Conservation (phyloP, 2,113 vertebrate genomes). For the Anarrhichthys ocellatus region DNA sequence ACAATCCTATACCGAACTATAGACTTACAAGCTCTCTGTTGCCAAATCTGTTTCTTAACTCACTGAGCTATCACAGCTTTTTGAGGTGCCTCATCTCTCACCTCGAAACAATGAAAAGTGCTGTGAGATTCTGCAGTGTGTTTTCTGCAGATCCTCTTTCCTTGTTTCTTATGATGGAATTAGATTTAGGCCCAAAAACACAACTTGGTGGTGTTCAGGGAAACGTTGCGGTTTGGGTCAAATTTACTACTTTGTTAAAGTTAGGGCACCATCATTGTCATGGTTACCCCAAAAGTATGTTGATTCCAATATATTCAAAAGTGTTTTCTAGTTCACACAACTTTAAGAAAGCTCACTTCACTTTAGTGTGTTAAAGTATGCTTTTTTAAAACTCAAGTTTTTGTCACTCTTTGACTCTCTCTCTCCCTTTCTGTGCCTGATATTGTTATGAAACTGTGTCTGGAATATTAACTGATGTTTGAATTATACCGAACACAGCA, state of each 20-base stretch:
- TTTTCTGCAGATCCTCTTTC: background rate
- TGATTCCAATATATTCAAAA: background rate
- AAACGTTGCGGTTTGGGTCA: background rate
- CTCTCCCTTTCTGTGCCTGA: background rate
- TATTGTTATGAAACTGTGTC: slow-evolving; percentile 35
- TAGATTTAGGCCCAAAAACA: background rate
- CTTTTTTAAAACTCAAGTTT: background rate
- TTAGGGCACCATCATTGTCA: background rate
- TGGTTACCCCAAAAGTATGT: background rate
- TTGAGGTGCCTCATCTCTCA: background rate
- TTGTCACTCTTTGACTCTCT: background rate
- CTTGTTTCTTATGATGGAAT: background rate
- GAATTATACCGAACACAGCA: slow-evolving; percentile 40
- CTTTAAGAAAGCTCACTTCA: background rate
- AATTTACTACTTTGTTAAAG: background rate
- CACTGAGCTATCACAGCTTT: background rate
- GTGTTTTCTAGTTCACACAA: background rate
- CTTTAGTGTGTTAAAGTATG: background rate
- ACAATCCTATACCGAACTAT: background rate
- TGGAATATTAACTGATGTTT: slow-evolving; percentile 62
- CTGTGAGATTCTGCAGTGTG: background rate
- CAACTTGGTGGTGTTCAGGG: background rate
- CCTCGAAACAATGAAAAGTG: no score
- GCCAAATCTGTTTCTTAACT: background rate
- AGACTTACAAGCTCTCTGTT: background rate